Evolutionary conservation across 2,888 invertebrate genomes (phyloP), one percentile per base, ranked within the genome.

Genomic region (Helobdella robusta): DNA sequence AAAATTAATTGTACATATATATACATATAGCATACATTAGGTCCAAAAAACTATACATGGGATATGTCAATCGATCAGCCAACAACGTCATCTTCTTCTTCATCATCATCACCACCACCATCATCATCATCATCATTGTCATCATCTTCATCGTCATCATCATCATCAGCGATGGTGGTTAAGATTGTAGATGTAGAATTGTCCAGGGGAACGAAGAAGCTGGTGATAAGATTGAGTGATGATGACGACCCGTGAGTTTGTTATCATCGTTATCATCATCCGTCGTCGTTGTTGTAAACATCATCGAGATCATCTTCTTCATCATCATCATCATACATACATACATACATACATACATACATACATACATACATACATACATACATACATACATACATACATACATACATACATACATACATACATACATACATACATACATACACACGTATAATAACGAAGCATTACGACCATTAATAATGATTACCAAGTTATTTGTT

Each of bases 351-450:
- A 50, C 50, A 50, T 25, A 50, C 50, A 50, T 25, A 64, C 59
- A 44, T 36, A 64, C 59, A 64, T 36, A 44, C 59, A 64, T 36
- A 64, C 59, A 44, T 36, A 64, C 59, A 64, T 36, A 44, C 59
- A 64, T 36, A 64, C 59, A 44, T 36, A 64, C 59, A 64, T 36
- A 44, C 64, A 64, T 36, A 64, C 64, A 44, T 58, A 64, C 64
- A 64, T 58, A 44, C 64, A 64, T 36, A 64, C 64, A 44, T 36
- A 64, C 59, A 64, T 36, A 44, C 59, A 64, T 36, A 64, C 59
- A 44, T 36, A 64, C 59, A 64, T 36, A 44, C 59, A 64, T 44
- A 64, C 59, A 48, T 44, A 64, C 59, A 64, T 25, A 50, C 5
- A 40, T 40, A 40, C n/a, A n/a, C n/a, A n/a, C n/a, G n/a, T n/a